Evolutionary conservation across 2,113 vertebrate species (phyloP).

Genomic region (Lagopus leucura): DNA sequence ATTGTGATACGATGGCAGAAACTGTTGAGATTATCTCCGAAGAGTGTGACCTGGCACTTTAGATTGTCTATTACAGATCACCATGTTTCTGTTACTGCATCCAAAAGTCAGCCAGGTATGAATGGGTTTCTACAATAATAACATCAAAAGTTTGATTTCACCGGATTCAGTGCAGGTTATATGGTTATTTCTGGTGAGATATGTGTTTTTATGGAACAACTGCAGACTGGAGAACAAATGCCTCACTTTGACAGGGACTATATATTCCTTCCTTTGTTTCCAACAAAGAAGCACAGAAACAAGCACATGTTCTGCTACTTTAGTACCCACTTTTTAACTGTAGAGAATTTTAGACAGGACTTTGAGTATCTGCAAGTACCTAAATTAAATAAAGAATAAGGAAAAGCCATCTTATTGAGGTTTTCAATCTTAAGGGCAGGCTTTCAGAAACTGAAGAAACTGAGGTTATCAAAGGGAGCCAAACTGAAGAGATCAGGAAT

Average conservation of each 20-base stretch:
- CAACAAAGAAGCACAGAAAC: background rate
- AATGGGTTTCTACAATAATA: background rate
- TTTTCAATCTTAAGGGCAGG: background rate
- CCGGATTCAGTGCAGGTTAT: background rate
- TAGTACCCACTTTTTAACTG: background rate
- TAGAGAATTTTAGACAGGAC: background rate
- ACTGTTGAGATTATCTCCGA: background rate
- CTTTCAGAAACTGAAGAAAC: slow-evolving; percentile 1
- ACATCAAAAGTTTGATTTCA: background rate
- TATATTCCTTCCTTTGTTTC: background rate
- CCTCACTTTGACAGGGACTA: background rate
- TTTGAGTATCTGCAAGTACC: background rate
- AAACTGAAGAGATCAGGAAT: background rate
- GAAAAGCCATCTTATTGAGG: background rate
- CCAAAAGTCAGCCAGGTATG: background rate
- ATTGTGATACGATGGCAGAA: background rate
- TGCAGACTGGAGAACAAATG: background rate
- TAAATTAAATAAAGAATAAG: background rate
- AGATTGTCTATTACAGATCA: background rate
- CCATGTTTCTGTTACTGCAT: background rate
- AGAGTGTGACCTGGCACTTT: background rate
- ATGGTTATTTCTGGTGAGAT: slow-evolving; percentile 19
- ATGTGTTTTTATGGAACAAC: background rate
- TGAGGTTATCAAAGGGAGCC: background rate
- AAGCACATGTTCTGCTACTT: background rate